Conservation (phyloP, 92 coral and sea anemone species). For the Parazoanthus swiftii region DNA sequence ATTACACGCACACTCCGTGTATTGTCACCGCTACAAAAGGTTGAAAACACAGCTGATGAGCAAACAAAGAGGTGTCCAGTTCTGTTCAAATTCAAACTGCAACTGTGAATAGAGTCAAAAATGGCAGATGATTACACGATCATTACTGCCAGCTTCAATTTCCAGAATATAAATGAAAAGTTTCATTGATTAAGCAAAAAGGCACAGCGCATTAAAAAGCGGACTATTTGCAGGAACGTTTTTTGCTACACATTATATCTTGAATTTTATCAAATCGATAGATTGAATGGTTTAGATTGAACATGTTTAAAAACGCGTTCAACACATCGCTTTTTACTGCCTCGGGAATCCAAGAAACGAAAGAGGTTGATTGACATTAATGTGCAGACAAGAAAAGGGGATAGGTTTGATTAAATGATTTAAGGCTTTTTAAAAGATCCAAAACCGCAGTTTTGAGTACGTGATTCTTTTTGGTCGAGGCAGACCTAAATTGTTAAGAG, state of each 20-base stretch:
- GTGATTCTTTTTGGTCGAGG: neutral
- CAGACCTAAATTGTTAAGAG: no score
- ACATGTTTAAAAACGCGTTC: neutral
- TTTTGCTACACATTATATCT: no score
- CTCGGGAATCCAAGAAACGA: neutral
- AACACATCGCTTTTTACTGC: neutral
- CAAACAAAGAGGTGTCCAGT: neutral
- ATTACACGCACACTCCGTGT: neutral
- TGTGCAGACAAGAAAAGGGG: neutral
- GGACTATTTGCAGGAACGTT: neutral
- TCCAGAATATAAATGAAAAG: neutral
- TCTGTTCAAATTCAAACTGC: neutral
- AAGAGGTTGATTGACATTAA: neutral
- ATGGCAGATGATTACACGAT: neutral
- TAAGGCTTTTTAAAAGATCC: neutral
- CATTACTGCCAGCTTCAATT: neutral
- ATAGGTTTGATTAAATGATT: neutral
- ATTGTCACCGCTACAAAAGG: neutral
- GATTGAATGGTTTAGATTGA: neutral
- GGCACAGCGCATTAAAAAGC: neutral
- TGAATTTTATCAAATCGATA: neutral
- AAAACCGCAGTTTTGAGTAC: slow-evolving; percentile 20
- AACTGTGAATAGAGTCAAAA: neutral
- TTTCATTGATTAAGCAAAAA: neutral
- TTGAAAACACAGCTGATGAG: neutral